phyloP scores from a whole-genome alignment of 2,797 vertebrate species.

The Gila robusta region DNA sequence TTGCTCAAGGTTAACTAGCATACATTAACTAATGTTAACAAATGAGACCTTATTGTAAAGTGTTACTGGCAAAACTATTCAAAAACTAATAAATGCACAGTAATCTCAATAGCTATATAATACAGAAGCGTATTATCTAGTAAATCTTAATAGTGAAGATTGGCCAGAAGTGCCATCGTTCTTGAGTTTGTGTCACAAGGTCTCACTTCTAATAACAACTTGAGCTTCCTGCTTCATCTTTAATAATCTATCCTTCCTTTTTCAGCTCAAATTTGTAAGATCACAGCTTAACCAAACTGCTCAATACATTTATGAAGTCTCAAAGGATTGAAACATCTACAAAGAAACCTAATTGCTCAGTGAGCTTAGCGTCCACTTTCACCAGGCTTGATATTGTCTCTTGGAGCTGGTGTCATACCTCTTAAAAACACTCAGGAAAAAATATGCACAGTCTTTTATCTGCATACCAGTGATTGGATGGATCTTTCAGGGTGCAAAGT shows the following conservation, averaged over 20 bases:
- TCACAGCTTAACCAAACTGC: conserved; percentile 35
- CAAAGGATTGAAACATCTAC: conserved; percentile 36
- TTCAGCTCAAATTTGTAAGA: conserved; percentile 30
- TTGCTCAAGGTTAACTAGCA: too few species aligned
- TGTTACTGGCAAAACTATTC: not conserved
- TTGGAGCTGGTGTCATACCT: conserved; percentile 36
- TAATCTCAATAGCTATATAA: not conserved
- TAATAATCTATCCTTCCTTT: not conserved
- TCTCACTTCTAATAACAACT: not conserved
- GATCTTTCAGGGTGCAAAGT: conserved; percentile 16
- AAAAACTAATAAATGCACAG: not conserved
- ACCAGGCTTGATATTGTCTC: conserved; percentile 18
- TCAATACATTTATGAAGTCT: conserved; percentile 36
- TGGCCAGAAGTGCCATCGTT: not conserved
- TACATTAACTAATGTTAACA: too few species aligned
- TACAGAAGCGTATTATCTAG: not conserved
- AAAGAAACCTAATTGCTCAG: conserved; percentile 29
- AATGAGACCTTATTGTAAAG: too few species aligned
- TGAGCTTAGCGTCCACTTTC: conserved; percentile 11
- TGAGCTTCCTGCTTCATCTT: not conserved
- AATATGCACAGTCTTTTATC: not conserved
- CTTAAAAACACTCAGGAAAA: conserved; percentile 22
- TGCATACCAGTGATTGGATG: conserved; percentile 1
- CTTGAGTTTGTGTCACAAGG: not conserved
- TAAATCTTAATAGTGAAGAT: not conserved